Evolutionary conservation across 2,113 vertebrate genomes (phyloP), one percentile per base, ranked within the genome.

Genomic region (Myrmophylax atrothorax): DNA sequence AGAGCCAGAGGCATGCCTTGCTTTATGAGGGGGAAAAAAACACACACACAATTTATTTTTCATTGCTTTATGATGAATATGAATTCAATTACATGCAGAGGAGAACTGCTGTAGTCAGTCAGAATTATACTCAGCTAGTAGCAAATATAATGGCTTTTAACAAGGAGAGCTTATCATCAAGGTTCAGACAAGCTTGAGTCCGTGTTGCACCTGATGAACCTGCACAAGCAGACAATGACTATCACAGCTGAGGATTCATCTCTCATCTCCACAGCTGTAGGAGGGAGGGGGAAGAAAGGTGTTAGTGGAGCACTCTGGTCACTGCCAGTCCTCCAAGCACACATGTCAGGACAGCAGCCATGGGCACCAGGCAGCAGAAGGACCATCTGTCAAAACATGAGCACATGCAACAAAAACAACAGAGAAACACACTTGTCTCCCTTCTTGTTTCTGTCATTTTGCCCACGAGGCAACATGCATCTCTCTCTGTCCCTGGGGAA

Each of bases 101-200:
- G 63, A 96, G 96, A 97, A 90, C 93, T 86, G 89, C 52, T 3
- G 87, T 91, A 95, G 97, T 94, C 80, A 62, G 95, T 95, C 73
- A 92, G 96, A 97, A 97, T 95, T 94, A 86, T 77, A 82, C 87
- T 95, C 96, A 85, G 96, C 93, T 79, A 50, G 84, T 69, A 84
- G 94, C 52, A 20, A 94, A 87, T 52, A 84, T 94, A 96, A 97
- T 96, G 69, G 84, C 89, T 95, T 97, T 95, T 96, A 94, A 95
- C 95, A 96, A 97, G 96, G 78, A 97, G 95, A 95, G 90, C 97
- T 97, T 97, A 97, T 98, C 98, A 97, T 90, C 95, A 60, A 90
- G 93, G 83, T 84, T 97, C 97, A 98, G 97, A 97, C 94, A 80
- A 96, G 96, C 94, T 33, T n/a, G 89, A 69, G 75, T 90, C 88